Conservation (phyloP, 1,140 invertebrate genomes). For the Zaprionus inermis region DNA sequence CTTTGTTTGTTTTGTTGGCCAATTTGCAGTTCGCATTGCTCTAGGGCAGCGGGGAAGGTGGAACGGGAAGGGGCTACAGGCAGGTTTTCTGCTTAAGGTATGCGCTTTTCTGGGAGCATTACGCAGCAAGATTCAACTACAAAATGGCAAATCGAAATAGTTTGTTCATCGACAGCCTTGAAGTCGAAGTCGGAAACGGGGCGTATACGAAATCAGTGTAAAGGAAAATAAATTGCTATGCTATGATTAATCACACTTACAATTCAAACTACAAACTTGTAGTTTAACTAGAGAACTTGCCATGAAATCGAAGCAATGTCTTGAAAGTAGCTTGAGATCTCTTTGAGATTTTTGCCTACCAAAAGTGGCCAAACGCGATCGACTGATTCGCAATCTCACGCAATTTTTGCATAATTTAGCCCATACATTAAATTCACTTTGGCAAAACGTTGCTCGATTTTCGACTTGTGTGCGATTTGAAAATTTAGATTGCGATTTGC, state of each 20-base stretch:
- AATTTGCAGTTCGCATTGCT: conserved; percentile 33
- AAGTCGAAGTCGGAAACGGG: conserved; percentile 35
- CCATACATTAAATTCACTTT: neutral
- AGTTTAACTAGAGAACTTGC: neutral
- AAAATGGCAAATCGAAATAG: conserved; percentile 25
- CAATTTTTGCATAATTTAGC: conserved; percentile 10
- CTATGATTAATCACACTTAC: neutral
- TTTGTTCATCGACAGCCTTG: conserved; percentile 59
- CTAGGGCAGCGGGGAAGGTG: neutral
- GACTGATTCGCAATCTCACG: neutral
- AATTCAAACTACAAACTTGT: neutral
- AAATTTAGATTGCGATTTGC: conserved; percentile 20
- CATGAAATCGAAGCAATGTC: neutral
- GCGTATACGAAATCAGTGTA: conserved; percentile 59
- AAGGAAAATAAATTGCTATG: conserved; percentile 9
- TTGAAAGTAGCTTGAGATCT: neutral
- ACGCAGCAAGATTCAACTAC: conserved; percentile 20
- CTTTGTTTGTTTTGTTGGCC: conserved; percentile 40
- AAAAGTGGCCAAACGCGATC: neutral
- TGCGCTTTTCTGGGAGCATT: conserved; percentile 34
- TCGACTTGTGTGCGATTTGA: neutral
- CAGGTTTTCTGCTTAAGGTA: neutral
- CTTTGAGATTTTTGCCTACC: neutral
- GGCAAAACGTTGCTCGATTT: neutral
- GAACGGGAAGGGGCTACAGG: neutral